These are phyloP conservation scores for Anolis carolinensis DNA, from an alignment of 2,113 vertebrate genomes.

Conservation along the genomic window DNA sequence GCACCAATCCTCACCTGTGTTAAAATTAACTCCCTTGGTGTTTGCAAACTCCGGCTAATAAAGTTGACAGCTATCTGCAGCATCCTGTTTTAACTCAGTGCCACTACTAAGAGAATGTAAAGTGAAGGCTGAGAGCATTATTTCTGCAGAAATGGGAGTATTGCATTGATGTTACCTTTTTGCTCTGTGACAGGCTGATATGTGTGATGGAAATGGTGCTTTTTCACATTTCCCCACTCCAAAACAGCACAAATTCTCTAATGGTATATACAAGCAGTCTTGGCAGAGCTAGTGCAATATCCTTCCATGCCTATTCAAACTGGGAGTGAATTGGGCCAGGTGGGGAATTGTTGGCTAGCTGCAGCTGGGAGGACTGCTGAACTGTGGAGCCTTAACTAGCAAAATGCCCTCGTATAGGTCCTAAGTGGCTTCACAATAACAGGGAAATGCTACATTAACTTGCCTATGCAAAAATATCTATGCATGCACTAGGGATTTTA, in stretches of 20 bases:
- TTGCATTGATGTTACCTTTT: constrained; percentile 43
- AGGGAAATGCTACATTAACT: background rate
- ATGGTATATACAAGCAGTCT: constrained; percentile 41
- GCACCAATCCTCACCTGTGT: background rate
- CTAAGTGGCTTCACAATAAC: constrained; percentile 7
- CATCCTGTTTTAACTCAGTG: constrained; percentile 36
- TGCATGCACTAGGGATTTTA: background rate
- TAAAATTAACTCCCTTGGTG: background rate
- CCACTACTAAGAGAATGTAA: constrained; percentile 55
- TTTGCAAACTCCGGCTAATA: constrained; percentile 16
- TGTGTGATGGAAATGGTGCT: constrained; percentile 50
- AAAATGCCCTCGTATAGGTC: constrained; percentile 4
- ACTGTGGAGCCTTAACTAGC: constrained; percentile 29
- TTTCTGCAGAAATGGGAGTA: constrained; percentile 43
- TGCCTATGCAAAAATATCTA: background rate
- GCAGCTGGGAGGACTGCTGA: constrained; percentile 24
- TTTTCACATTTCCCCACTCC: constrained; percentile 38
- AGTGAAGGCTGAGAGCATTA: constrained; percentile 48
- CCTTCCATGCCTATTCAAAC: constrained; percentile 51
- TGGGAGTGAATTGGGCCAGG: constrained; percentile 43
- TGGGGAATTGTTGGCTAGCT: constrained; percentile 43
- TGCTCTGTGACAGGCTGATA: constrained; percentile 40
- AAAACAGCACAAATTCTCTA: constrained; percentile 51
- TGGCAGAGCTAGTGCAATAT: constrained; percentile 54
- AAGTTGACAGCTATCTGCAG: constrained; percentile 23